phyloP scores from a whole-genome alignment of 53 echinoderm and acorn worm species.

The Paelopatides confundens region DNA sequence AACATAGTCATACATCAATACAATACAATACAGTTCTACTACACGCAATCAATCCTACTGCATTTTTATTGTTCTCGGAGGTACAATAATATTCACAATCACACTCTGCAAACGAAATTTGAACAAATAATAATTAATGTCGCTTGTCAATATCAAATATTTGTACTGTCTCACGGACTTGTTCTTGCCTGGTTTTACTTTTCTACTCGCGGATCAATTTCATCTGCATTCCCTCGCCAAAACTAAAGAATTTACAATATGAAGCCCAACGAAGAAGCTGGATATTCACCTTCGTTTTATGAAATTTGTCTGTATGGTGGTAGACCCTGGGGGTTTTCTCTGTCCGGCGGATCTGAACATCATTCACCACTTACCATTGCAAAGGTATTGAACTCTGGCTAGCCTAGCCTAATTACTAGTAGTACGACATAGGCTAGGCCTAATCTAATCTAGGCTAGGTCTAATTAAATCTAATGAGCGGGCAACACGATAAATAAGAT shows the following conservation, averaged over 20 bases:
- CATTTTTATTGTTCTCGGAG: no score
- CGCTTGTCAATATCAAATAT: not conserved
- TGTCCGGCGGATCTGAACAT: constrained; percentile 96
- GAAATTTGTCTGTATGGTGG: constrained; percentile 76
- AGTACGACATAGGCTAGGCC: no score
- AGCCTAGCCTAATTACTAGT: no score
- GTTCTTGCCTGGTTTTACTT: not conserved
- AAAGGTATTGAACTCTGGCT: constrained; percentile 56
- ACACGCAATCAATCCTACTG: no score
- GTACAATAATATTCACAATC: not conserved
- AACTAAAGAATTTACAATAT: not conserved
- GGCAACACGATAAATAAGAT: no score
- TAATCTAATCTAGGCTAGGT: no score
- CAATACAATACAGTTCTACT: no score
- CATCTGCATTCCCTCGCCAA: not conserved
- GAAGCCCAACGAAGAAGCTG: not conserved
- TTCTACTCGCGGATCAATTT: no score
- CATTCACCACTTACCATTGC: constrained; percentile 85
- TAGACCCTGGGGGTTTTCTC: constrained; percentile 93
- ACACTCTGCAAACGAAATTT: not conserved
- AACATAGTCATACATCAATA: no score
- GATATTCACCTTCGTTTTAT: not conserved
- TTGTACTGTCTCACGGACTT: not conserved
- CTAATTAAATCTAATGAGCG: no score
- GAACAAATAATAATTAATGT: no score